phyloP scores from a whole-genome alignment of 2,113 vertebrate genomes.

The Chaetodon trifascialis region DNA sequence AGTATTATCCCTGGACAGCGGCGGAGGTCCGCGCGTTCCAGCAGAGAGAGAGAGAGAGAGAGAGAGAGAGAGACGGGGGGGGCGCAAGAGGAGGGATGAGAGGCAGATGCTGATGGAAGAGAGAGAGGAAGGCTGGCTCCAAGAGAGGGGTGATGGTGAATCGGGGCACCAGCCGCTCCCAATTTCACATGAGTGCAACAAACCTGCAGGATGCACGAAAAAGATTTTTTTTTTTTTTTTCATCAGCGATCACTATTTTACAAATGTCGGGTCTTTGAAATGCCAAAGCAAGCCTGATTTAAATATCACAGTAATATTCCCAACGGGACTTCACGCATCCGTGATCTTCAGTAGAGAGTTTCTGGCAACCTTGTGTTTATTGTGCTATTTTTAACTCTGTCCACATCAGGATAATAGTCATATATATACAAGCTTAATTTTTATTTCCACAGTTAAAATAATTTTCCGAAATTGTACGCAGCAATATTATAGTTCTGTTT shows the following conservation, averaged over 20 bases:
- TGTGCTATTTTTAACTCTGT: conserved; percentile 11
- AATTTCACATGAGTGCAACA: conserved; percentile 21
- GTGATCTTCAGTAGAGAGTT: conserved; percentile 10
- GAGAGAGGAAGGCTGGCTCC: conserved; percentile 6
- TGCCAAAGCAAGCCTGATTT: conserved; percentile 41
- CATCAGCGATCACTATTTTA: not conserved
- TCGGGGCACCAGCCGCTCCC: conserved; percentile 54
- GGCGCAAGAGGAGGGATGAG: conserved; percentile 12
- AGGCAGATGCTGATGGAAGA: conserved; percentile 20
- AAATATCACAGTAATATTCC: conserved; percentile 49
- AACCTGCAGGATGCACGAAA: conserved; percentile 19
- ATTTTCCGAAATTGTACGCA: not conserved
- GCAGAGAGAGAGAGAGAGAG: conserved; percentile 39
- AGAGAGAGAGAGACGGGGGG: conserved; percentile 39
- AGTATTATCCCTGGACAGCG: conserved; percentile 68
- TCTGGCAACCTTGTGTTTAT: conserved; percentile 2
- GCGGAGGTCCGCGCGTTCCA: conserved; percentile 68
- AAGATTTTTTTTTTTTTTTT: not conserved
- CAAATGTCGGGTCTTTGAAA: conserved; percentile 52
- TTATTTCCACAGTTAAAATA: not conserved
- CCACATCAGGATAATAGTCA: no score
- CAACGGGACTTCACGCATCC: conserved; percentile 34
- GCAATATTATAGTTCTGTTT: not conserved
- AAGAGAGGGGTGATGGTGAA: conserved; percentile 52
- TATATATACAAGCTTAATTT: not conserved